Base-by-base conservation (phyloP, 2,888 invertebrate genomes). In the Phyllotreta striolata region DNA sequence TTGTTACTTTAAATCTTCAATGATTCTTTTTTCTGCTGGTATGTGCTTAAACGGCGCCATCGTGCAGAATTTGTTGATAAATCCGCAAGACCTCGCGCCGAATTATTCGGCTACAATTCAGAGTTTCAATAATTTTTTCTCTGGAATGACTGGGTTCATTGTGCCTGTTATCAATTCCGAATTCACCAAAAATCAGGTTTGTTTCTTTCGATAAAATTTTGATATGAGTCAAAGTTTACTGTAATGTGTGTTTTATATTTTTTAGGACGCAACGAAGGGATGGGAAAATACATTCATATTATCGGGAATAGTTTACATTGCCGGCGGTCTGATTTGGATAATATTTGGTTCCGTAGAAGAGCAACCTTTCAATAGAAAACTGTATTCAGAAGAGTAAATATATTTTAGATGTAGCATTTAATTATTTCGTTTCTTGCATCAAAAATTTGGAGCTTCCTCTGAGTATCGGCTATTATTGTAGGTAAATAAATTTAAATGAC, bases 271-370 rank as follows among this genome's bases (percentile, higher is more conserved):
- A 9, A 78, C 81, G 37, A 73, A 77, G 3, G 77, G 75, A 56
- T 82, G 82, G 82, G 77, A 78, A 66, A 75, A 71, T 54, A 69
- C 81, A 3, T 82, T 82, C 64, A 78, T 79, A 73, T 78, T 82
- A 55, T 80, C 80, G 4, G 80, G 78, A 3, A 70, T 62, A 0
- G 76, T 81, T 0, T 78, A 77, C 49, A 76, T 80, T 35, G 8
- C 66, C 0, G 76, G 76, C 56, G 82, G 82, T 73, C 3, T 80
- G 7, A 44, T 82, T 54, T 83, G 82, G 64, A 68, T 81, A 1
- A 43, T 78, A 4, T 79, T 81, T 49, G 82, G 82, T 51, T 79
- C 79, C 13, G 81, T 78, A 34, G 72, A 80, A 46, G 74, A 79
- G 40, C 83, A 83, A 61, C 64, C 70, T 3, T 83, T 82, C 81